These are phyloP conservation scores for Ormia ochracea DNA, from an alignment of 2,888 invertebrate genomes.

Conservation along the genomic window DNA sequence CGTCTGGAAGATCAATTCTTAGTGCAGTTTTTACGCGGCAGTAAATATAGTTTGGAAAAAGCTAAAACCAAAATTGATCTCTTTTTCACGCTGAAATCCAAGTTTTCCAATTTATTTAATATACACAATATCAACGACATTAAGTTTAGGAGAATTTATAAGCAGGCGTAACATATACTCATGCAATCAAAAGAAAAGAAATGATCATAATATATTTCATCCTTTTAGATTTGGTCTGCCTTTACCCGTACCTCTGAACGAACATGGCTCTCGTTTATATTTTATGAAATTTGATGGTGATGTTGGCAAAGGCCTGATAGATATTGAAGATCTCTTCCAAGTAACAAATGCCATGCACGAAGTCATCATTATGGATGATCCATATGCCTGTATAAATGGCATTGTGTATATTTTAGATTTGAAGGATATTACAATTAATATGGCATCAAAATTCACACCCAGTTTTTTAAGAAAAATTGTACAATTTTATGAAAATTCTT, in stretches of 20 bases:
- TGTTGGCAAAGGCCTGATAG: constrained; percentile 78
- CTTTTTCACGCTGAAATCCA: constrained; percentile 79
- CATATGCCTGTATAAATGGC: constrained; percentile 79
- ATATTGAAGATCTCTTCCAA: constrained; percentile 78
- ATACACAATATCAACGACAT: constrained; percentile 66
- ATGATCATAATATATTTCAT: no score
- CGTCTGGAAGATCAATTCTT: constrained; percentile 77
- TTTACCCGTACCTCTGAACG: constrained; percentile 73
- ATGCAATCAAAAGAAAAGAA: no score
- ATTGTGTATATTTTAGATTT: constrained; percentile 79
- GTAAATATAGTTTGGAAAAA: constrained; percentile 79
- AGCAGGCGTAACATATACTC: constrained; percentile 68
- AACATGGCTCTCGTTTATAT: constrained; percentile 78
- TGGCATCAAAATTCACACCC: constrained; percentile 79
- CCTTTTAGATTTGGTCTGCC: constrained; percentile 69
- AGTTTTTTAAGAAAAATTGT: constrained; percentile 80
- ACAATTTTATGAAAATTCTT: constrained; percentile 79
- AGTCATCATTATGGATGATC: constrained; percentile 80
- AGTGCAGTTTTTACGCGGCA: constrained; percentile 78
- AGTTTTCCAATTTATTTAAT: constrained; percentile 79
- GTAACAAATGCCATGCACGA: constrained; percentile 79
- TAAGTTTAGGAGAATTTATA: constrained; percentile 67
- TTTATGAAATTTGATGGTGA: constrained; percentile 77
- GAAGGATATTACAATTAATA: constrained; percentile 78
- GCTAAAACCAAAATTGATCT: constrained; percentile 79